phyloP scores from a whole-genome alignment of 2,113 vertebrate genomes.

The Brevimyrus niger region DNA sequence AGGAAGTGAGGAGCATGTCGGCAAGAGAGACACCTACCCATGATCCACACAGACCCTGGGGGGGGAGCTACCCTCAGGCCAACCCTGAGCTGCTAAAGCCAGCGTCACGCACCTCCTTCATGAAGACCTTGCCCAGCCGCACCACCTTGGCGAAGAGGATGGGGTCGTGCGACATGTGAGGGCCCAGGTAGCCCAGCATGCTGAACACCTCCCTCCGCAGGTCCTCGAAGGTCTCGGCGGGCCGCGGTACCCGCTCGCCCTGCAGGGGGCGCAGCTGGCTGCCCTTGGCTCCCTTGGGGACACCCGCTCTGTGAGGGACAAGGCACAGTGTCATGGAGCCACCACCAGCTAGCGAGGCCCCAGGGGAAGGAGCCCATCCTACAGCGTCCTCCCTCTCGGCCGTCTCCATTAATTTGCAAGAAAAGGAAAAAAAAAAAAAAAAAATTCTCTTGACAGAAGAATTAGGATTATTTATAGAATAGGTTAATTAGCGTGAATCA shows the following conservation, averaged over 20 bases:
- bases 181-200: constrained; percentile 94
- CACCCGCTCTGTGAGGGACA: constrained; percentile 68
- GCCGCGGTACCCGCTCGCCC: constrained; percentile 76
- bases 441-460: neutral
- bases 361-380: neutral
- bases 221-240: constrained; percentile 81
- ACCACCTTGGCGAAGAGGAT: constrained; percentile 94
- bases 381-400: neutral
- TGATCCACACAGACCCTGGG: neutral
- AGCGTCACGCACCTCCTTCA: constrained; percentile 81
- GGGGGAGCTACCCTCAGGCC: neutral
- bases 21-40: neutral
- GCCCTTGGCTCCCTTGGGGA: constrained; percentile 91
- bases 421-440: too few relatives aligned
- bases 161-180: constrained; percentile 90
- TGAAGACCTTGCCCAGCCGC: constrained; percentile 90
- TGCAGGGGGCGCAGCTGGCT: constrained; percentile 63
- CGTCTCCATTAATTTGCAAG: neutral
- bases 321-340: neutral
- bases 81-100: neutral
- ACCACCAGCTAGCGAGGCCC: neutral
- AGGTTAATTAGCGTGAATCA: constrained; percentile 1
- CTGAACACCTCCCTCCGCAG: constrained; percentile 82
- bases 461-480: neutral
- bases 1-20: neutral